Evolutionary conservation across 2,113 vertebrate genomes (phyloP).

Genomic region (Ctenodactylus gundi): DNA sequence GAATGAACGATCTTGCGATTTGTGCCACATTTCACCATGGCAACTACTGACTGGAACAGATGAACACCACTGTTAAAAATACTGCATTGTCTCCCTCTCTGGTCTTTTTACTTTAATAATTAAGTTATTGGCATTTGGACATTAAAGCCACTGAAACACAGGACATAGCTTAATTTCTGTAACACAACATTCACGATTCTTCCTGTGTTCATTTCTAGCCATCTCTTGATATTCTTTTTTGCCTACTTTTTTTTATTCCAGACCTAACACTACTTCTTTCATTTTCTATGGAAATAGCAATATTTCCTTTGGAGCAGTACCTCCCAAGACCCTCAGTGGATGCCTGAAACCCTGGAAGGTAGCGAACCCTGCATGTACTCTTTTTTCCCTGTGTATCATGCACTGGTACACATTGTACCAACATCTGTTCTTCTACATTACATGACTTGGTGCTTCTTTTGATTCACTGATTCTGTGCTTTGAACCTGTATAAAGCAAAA

Average conservation of each 20-base stretch:
- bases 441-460: not conserved
- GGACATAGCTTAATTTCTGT: not conserved
- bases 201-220: not conserved
- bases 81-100: conserved; percentile 31
- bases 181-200: not conserved
- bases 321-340: not conserved
- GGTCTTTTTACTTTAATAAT: conserved; percentile 36
- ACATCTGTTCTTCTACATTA: not conserved
- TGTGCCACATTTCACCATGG: conserved; percentile 37
- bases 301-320: accelerated
- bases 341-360: not conserved
- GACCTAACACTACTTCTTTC: not conserved
- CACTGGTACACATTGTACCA: not conserved
- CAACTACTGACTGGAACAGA: conserved; percentile 33
- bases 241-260: not conserved
- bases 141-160: not conserved
- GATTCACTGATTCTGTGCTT: not conserved
- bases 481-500: not conserved
- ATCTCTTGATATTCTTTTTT: not conserved
- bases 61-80: not conserved
- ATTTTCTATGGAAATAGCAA: not conserved
- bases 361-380: not conserved
- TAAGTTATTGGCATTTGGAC: conserved; percentile 34
- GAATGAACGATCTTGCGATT: conserved; percentile 44
- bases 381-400: not conserved